A percentile compares a stretch with the other conserved stretches of the same genome.
Evolutionary conservation across 2,113 vertebrate species (phyloP).

Genomic region (Ictalurus punctatus): DNA sequence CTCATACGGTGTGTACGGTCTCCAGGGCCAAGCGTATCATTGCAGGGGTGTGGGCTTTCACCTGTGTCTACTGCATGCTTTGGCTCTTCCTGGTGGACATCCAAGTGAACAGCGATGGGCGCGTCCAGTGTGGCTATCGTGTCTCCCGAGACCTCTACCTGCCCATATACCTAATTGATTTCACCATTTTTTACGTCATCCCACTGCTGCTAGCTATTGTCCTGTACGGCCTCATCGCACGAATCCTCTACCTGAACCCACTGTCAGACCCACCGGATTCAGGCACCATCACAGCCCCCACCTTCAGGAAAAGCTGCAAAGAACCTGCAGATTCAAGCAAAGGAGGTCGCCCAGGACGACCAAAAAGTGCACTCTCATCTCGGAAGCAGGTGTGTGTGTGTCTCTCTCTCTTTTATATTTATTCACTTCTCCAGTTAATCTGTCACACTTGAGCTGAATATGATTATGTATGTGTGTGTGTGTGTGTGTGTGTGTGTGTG

Average conservation of each 20-base stretch:
- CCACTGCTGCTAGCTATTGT: constrained; percentile 75
- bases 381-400: constrained; percentile 76
- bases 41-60: constrained; percentile 72
- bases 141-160: constrained; percentile 81
- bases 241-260: constrained; percentile 73
- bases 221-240: constrained; percentile 76
- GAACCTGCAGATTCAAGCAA: constrained; percentile 51
- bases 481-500: not conserved
- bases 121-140: constrained; percentile 76
- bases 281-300: constrained; percentile 48
- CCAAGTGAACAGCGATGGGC: constrained; percentile 63
- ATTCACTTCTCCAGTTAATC: constrained; percentile 25
- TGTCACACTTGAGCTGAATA: not conserved
- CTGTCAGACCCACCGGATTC: constrained; percentile 63
- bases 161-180: constrained; percentile 83
- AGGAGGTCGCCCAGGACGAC: constrained; percentile 50
- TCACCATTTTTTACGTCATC: constrained; percentile 76
- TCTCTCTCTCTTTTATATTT: constrained; percentile 9
- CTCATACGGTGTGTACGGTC: constrained; percentile 75
- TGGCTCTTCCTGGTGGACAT: constrained; percentile 85
- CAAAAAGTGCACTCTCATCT: constrained; percentile 69
- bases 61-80: constrained; percentile 76
- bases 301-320: constrained; percentile 64
- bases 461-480: not conserved
- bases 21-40: constrained; percentile 78